phyloP scores from a whole-genome alignment of 2,888 invertebrate genomes.

The Mesoligia furuncula region DNA sequence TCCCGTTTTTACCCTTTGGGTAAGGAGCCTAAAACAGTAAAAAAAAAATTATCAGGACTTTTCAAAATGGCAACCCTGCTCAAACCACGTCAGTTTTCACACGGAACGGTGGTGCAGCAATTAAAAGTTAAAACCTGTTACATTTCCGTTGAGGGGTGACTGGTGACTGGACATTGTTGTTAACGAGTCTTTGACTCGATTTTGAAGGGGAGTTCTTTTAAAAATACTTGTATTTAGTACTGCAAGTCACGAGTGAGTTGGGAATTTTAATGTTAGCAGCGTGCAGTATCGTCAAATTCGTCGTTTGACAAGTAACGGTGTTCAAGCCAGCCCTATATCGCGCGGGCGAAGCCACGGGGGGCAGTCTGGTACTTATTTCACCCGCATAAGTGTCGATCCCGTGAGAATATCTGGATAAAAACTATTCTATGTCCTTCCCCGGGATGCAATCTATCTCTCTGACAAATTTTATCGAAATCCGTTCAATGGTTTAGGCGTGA shows the following conservation, averaged over 20 bases:
- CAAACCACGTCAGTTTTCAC: slow-evolving; percentile 34
- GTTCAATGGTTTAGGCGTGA: no score
- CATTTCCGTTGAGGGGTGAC: slow-evolving; percentile 54
- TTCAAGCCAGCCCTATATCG: no score
- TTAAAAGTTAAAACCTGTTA: slow-evolving; percentile 62
- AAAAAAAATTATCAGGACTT: background rate
- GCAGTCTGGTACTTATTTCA: no score
- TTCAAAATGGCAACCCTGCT: slow-evolving; percentile 1
- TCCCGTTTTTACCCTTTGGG: no score
- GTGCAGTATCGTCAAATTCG: background rate
- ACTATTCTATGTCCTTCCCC: no score
- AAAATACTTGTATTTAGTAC: background rate
- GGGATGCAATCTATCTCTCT: no score
- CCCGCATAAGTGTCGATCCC: no score
- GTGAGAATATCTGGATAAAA: no score
- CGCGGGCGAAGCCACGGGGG: no score
- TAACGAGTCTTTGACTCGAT: slow-evolving; percentile 1
- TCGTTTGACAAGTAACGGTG: background rate
- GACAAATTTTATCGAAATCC: no score
- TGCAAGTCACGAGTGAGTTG: background rate
- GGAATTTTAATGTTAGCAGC: slow-evolving; percentile 1
- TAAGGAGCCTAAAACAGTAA: no score
- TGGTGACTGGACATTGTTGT: slow-evolving; percentile 29
- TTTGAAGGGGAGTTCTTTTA: slow-evolving; percentile 30
- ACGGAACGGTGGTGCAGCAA: slow-evolving; percentile 28